Evolutionary conservation across 2,888 invertebrate genomes (phyloP).

Genomic region (Drosophila rubida): DNA sequence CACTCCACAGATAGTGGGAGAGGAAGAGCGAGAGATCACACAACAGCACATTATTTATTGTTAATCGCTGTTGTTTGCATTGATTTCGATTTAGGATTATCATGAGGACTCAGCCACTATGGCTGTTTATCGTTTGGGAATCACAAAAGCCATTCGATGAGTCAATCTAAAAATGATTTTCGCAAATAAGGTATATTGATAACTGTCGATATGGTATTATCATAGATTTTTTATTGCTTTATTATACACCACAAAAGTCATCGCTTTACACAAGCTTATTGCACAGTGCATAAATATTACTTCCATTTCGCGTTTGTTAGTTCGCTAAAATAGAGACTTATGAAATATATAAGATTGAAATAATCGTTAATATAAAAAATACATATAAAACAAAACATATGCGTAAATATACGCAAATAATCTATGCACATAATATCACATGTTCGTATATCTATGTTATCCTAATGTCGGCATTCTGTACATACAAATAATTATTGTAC

Average conservation of each 20-base stretch:
- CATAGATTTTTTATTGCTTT: neutral
- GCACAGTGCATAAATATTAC: neutral
- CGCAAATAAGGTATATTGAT: slow-evolving; percentile 22
- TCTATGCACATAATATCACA: neutral
- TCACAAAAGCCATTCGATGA: slow-evolving; percentile 12
- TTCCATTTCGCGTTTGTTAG: neutral
- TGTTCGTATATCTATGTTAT: neutral
- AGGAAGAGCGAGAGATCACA: too few species aligned
- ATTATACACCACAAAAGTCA: slow-evolving; percentile 1
- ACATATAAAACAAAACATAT: neutral
- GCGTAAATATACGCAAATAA: neutral
- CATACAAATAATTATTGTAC: neutral
- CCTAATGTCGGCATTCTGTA: neutral
- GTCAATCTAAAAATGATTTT: slow-evolving; percentile 16
- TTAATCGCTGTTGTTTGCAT: neutral
- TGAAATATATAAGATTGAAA: neutral
- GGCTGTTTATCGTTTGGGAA: slow-evolving; percentile 1
- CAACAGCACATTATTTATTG: neutral
- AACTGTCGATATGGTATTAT: slow-evolving; percentile 9
- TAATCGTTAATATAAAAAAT: too few species aligned
- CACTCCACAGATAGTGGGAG: neutral
- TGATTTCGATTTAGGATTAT: neutral
- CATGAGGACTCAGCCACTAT: neutral
- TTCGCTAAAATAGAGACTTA: neutral
- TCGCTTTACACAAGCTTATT: neutral